phyloP scores from a whole-genome alignment of 2,113 vertebrate species.

The Mesoclemmys tuberculata region DNA sequence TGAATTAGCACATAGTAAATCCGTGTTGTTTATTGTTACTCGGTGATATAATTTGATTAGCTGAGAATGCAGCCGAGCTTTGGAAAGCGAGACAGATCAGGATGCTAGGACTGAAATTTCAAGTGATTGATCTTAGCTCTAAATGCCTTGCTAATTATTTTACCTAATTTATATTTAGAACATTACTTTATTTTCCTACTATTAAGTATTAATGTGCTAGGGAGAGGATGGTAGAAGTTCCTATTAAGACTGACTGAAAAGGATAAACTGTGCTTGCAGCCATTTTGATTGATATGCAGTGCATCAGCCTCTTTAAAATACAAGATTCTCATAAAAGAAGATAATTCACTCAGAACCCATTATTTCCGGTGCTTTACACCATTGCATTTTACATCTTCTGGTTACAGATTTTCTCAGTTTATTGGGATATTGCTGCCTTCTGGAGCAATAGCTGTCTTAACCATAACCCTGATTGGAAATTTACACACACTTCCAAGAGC shows the following conservation, averaged over 20 bases:
- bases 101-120: neutral
- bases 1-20: neutral
- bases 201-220: neutral
- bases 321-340: conserved; percentile 42
- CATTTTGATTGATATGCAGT: conserved; percentile 41
- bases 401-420: neutral
- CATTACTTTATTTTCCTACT: neutral
- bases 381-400: neutral
- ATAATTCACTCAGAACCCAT: conserved; percentile 26
- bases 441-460: conserved; percentile 32
- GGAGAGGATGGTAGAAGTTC: conserved; percentile 9
- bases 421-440: conserved; percentile 33
- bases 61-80: neutral
- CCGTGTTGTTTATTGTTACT: neutral
- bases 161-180: conserved; percentile 18
- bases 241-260: neutral
- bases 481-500: conserved; percentile 52
- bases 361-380: conserved; percentile 10
- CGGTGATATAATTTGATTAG: neutral
- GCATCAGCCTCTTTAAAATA: conserved; percentile 39
- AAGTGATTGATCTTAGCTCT: neutral
- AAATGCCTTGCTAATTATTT: neutral
- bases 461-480: conserved; percentile 65
- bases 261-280: neutral
- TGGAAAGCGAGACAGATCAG: conserved; percentile 3